phyloP scores from a whole-genome alignment of 1,140 invertebrate genomes.

The Cotesia chilonis region DNA sequence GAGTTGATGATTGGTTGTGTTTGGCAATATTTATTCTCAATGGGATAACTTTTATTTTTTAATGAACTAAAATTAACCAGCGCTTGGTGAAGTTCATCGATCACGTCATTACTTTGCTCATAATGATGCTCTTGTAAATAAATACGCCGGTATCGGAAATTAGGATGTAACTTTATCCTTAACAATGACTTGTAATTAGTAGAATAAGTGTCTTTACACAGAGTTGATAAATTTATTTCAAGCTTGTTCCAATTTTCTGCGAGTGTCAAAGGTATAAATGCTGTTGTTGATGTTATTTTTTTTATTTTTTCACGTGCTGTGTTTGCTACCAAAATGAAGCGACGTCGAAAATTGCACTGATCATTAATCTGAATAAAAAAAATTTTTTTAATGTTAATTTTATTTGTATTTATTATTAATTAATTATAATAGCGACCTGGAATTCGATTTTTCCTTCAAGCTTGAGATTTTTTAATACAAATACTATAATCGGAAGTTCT shows the following conservation, averaged over 20 bases:
- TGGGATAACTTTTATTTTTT: constrained; percentile 36
- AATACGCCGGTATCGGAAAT: constrained; percentile 41
- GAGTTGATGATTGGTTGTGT: constrained; percentile 24
- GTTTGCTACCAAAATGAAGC: constrained; percentile 40
- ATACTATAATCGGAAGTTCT: constrained; percentile 42
- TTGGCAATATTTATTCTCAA: constrained; percentile 41
- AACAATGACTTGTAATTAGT: constrained; percentile 37
- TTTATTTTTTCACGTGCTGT: constrained; percentile 29
- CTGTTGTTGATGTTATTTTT: constrained; percentile 15
- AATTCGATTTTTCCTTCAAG: constrained; percentile 41
- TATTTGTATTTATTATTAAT: constrained; percentile 2
- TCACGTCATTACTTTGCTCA: constrained; percentile 33
- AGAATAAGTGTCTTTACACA: constrained; percentile 35
- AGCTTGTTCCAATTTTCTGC: constrained; percentile 44
- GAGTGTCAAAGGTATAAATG: constrained; percentile 32
- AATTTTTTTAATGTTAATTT: neutral
- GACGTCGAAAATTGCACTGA: constrained; percentile 34
- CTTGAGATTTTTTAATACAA: constrained; percentile 43
- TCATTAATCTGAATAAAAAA: constrained; percentile 40
- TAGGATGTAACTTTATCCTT: constrained; percentile 40
- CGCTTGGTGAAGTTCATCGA: constrained; percentile 36
- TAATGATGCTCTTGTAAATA: constrained; percentile 46
- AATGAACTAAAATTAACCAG: constrained; percentile 38
- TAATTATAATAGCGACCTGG: constrained; percentile 34
- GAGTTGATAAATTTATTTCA: constrained; percentile 38